A percentile compares a stretch with the other conserved stretches of the same genome.
These are phyloP conservation scores for Coreoperca whiteheadi DNA, from an alignment of 2,113 vertebrate species.

Conservation along the genomic window DNA sequence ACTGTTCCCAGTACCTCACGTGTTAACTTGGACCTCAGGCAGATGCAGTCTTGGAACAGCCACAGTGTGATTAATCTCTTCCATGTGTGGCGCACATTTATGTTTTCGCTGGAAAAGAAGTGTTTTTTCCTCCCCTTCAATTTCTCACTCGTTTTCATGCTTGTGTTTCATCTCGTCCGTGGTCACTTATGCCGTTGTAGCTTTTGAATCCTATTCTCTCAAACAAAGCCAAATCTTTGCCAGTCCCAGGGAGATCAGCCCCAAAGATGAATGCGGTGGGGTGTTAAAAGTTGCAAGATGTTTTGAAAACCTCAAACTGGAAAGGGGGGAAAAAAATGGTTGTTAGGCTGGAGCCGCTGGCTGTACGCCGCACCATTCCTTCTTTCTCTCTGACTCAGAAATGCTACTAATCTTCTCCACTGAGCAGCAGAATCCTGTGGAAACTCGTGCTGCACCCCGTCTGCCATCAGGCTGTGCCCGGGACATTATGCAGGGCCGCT, in stretches of 20 bases:
- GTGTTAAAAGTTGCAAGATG: slow-evolving; percentile 47
- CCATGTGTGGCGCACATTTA: slow-evolving; percentile 47
- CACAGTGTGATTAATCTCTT: slow-evolving; percentile 27
- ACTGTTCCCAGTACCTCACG: neutral
- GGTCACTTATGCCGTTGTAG: neutral
- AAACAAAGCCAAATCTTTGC: neutral
- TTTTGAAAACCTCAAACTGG: neutral
- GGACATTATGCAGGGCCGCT: slow-evolving; percentile 38
- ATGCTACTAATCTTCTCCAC: slow-evolving; percentile 45
- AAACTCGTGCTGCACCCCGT: slow-evolving; percentile 30
- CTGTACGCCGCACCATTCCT: neutral
- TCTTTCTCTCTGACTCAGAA: slow-evolving; percentile 35
- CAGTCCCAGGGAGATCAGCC: slow-evolving; percentile 7
- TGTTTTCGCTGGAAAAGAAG: slow-evolving; percentile 30
- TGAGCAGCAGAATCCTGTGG: slow-evolving; percentile 30
- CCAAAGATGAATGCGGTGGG: slow-evolving; percentile 18
- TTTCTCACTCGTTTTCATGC: slow-evolving; percentile 8
- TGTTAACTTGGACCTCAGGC: slow-evolving; percentile 3
- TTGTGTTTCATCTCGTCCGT: slow-evolving; percentile 27
- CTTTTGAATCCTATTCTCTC: slow-evolving; percentile 25
- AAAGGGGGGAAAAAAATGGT: neutral
- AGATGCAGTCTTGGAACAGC: slow-evolving; percentile 3
- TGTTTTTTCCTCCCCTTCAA: neutral
- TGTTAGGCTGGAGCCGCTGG: slow-evolving; percentile 23
- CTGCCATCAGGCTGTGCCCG: slow-evolving; percentile 5